These are phyloP conservation scores for Cheilosia grossa DNA, from an alignment of 2,888 invertebrate species.

Conservation along the genomic window DNA sequence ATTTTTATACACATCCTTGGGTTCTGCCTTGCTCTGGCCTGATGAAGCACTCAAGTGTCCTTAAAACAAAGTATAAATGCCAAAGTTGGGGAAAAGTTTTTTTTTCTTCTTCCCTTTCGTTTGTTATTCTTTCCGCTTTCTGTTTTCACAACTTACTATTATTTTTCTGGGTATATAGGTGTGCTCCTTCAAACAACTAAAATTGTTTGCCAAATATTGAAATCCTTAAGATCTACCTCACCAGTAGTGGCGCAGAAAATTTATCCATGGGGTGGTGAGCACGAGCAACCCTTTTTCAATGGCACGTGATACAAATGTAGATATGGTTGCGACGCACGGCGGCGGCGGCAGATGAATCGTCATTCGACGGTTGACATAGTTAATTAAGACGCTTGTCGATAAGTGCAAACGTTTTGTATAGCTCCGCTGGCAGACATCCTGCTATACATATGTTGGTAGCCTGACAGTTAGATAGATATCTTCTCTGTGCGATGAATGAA, in stretches of 20 bases:
- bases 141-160: not conserved
- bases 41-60: conserved; percentile 52
- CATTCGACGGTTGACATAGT: conserved; percentile 55
- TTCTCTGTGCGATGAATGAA: conserved; percentile 31
- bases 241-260: not conserved
- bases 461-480: not conserved
- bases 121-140: conserved; percentile 13
- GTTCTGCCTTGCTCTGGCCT: conserved; percentile 5
- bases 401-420: conserved; percentile 42
- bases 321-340: too few relatives aligned
- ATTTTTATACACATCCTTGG: not conserved
- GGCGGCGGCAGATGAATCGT: conserved; percentile 6
- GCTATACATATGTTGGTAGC: not conserved
- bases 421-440: conserved; percentile 4
- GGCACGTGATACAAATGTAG: not conserved
- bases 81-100: conserved; percentile 50
- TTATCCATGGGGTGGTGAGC: not conserved
- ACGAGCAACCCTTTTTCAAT: not conserved
- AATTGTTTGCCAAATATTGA: conserved; percentile 35
- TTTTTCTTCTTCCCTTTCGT: conserved; percentile 1
- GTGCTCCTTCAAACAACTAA: conserved; percentile 25
- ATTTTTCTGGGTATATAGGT: not conserved
- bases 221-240: not conserved
- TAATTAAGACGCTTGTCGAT: conserved; percentile 52
- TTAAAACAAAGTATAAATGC: conserved; percentile 58